Conservation (phyloP, 2,888 invertebrate genomes). For the Cecidostiba fungosa region DNA sequence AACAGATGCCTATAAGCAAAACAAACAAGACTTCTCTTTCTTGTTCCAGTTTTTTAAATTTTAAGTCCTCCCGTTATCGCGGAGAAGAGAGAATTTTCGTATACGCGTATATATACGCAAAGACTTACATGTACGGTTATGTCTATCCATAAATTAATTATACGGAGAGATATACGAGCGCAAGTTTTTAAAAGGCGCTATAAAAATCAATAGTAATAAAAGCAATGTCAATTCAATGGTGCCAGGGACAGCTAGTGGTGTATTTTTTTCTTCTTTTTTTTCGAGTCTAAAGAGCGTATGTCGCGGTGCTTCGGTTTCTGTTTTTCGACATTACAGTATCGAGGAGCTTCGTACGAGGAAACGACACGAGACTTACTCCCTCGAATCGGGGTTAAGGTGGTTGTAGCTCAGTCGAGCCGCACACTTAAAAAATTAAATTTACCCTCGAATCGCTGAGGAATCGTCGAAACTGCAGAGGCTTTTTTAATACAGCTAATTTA, state of each 20-base stretch:
- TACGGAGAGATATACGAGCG: not conserved
- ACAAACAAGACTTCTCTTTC: not conserved
- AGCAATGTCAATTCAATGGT: slow-evolving; percentile 11
- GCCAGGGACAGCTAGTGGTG: not conserved
- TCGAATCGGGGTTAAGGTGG: not conserved
- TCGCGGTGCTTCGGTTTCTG: not conserved
- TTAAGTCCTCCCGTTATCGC: too few species aligned
- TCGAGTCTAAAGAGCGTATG: not conserved
- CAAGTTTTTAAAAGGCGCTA: not conserved
- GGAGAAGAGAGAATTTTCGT: not conserved
- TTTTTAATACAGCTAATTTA: too few species aligned
- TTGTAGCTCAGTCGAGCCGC: too few species aligned
- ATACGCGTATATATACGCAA: not conserved
- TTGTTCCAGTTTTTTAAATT: not conserved
- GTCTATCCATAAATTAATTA: slow-evolving; percentile 10
- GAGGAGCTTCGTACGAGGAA: not conserved
- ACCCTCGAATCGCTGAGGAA: too few species aligned
- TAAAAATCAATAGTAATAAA: slow-evolving; percentile 12
- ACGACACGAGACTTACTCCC: not conserved
- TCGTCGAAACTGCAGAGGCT: too few species aligned
- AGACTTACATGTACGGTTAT: not conserved
- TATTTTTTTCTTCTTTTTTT: not conserved
- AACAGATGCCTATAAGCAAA: not conserved
- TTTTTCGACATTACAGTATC: not conserved
- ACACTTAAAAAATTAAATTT: not conserved